Conservation (phyloP, 2,888 invertebrate species). For the Cistogaster globosa region DNA sequence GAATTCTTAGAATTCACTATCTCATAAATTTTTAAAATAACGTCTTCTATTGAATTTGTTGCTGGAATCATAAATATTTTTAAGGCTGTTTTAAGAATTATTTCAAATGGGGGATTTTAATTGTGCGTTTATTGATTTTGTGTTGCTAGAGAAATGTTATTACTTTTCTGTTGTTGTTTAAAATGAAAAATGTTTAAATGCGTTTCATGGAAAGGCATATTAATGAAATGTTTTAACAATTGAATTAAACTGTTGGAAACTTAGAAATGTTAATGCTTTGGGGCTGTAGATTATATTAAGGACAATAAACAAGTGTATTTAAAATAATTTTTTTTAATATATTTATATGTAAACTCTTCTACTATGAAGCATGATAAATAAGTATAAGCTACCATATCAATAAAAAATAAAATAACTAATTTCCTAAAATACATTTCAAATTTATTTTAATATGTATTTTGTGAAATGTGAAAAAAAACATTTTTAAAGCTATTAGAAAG, state of each 20-base stretch:
- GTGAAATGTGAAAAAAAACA: no score
- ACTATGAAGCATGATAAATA: no score
- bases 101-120: constrained; percentile 6
- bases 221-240: neutral
- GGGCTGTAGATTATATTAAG: no score
- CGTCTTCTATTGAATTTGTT: neutral
- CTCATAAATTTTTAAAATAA: neutral
- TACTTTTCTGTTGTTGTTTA: neutral
- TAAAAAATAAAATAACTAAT: no score
- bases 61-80: neutral
- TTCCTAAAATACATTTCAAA: no score
- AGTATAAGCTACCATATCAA: no score
- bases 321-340: no score
- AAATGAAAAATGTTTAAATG: neutral
- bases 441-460: no score
- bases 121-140: neutral
- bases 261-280: neutral
- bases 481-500: no score
- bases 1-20: constrained; percentile 46
- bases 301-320: no score
- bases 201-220: neutral
- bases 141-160: neutral
- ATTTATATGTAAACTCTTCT: no score
- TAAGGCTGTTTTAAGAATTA: neutral
- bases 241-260: neutral